phyloP scores from a whole-genome alignment of 2,888 invertebrate species.

The Chromoteleia sp. region DNA sequence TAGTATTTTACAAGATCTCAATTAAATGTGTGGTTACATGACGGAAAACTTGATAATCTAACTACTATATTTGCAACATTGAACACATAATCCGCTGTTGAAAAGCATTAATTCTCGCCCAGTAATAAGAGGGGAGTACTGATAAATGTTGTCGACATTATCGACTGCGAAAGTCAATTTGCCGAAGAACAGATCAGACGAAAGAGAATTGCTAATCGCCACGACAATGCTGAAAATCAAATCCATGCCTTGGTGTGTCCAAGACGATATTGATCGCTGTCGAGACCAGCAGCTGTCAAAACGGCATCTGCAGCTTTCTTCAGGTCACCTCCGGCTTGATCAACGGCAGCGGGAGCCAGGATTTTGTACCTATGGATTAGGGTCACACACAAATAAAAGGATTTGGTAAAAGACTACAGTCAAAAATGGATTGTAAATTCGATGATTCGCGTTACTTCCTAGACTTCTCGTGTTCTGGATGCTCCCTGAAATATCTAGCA shows the following conservation, averaged over 20 bases:
- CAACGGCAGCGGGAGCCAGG: slow-evolving; percentile 95
- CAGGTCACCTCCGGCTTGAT: slow-evolving; percentile 89
- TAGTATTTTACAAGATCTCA: slow-evolving; percentile 7
- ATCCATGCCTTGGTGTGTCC: slow-evolving; percentile 99
- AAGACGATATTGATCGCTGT: slow-evolving; percentile 96
- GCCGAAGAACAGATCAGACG: slow-evolving; percentile 42
- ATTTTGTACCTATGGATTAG: slow-evolving; percentile 96
- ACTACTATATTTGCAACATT: slow-evolving; percentile 52
- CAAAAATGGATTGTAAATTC: slow-evolving; percentile 25
- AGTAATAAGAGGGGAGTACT: slow-evolving; percentile 57
- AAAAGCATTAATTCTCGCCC: slow-evolving; percentile 63
- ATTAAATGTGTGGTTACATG: slow-evolving; percentile 23
- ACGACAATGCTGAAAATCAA: slow-evolving; percentile 64
- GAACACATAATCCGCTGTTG: slow-evolving; percentile 57
- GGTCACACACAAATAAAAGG: slow-evolving; percentile 73
- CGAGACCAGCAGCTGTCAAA: slow-evolving; percentile 93
- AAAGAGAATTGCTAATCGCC: slow-evolving; percentile 38
- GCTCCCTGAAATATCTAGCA: slow-evolving; percentile 50
- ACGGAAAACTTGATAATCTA: slow-evolving; percentile 5
- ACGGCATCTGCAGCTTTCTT: slow-evolving; percentile 94
- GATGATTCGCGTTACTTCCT: slow-evolving; percentile 26
- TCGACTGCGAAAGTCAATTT: slow-evolving; percentile 29
- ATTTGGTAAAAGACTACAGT: slow-evolving; percentile 37
- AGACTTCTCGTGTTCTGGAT: slow-evolving; percentile 15
- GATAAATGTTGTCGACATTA: slow-evolving; percentile 33